Base-by-base conservation (phyloP, 2,888 invertebrate genomes). In the Strigamia crassipes region DNA sequence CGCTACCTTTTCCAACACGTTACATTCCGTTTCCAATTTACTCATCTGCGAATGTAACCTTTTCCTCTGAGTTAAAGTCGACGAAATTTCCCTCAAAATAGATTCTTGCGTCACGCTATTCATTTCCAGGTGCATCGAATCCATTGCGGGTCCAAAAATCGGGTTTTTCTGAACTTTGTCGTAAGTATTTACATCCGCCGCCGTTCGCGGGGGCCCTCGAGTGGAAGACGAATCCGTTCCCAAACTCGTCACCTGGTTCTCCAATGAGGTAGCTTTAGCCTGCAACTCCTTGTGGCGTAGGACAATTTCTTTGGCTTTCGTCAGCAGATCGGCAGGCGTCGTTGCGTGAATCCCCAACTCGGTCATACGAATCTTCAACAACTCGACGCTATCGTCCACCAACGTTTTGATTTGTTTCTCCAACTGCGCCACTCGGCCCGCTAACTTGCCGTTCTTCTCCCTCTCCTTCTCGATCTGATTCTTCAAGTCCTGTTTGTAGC, bases 371-470 rank as follows among this genome's bases (percentile, higher is more conserved):
- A 94, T 93, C 88, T 96, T 95, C 61, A 97, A 89, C 84, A 96
- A 89, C 38, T 93, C 93, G 18, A 96, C 95, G 86, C 97, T 96
- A 87, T 97, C 97, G 86, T 94, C 94, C 84, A 96, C 96, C 84
- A 98, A 89, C 83, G 95, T 94, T 87, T 93, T 94, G 84, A 97
- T 96, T 90, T 97, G 96, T 87, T 96, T 96, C 86, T 97, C 96
- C 85, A 97, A 89, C 88, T 96, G 95, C n/a, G 93, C 93, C 73
- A 94, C 94, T 82, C 96, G 92, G 82, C 92, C 93, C 88, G 93
- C 93, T 84, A 96, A 89, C 86, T 93, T 93, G 85, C 93, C 91
- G 88, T 96, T 95, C 83, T 93, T 91, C 86, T 94, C 93, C 91
- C 93, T 93, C 88, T 97, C 96, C 85, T 92, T 92, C 82, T 93